These are phyloP conservation scores for Martes martes DNA, from an alignment of 2,113 vertebrate species.

Conservation along the genomic window DNA sequence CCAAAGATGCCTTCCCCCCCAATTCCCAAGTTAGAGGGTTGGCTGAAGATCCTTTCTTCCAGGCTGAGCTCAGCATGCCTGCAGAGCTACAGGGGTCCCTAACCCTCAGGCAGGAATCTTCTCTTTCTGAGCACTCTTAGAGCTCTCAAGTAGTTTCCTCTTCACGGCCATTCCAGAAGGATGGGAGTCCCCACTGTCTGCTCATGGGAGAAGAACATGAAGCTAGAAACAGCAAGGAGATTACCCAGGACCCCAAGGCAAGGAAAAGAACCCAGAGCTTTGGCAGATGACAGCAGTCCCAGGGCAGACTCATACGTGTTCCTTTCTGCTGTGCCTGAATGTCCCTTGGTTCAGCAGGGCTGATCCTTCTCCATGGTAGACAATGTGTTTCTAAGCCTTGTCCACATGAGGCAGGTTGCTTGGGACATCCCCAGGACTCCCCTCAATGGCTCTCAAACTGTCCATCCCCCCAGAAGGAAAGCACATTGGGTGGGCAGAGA, in stretches of 20 bases:
- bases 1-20: neutral
- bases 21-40: accelerated
- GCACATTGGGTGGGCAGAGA: neutral
- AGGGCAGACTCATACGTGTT: neutral
- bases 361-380: neutral
- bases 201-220: neutral
- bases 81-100: neutral
- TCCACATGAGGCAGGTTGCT: neutral
- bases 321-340: neutral
- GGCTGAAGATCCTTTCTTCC: neutral
- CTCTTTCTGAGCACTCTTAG: neutral
- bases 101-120: neutral
- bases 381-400: neutral
- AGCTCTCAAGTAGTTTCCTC: neutral
- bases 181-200: neutral
- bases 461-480: neutral
- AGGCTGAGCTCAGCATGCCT: neutral
- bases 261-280: neutral
- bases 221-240: neutral
- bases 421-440: neutral
- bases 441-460: neutral
- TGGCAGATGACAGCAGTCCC: neutral
- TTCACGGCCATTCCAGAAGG: neutral
- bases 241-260: neutral
- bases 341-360: neutral